Evolutionary conservation across 2,888 invertebrate species (phyloP), one percentile per base, ranked within the genome.

Genomic region (Alloscopus bannaensis): DNA sequence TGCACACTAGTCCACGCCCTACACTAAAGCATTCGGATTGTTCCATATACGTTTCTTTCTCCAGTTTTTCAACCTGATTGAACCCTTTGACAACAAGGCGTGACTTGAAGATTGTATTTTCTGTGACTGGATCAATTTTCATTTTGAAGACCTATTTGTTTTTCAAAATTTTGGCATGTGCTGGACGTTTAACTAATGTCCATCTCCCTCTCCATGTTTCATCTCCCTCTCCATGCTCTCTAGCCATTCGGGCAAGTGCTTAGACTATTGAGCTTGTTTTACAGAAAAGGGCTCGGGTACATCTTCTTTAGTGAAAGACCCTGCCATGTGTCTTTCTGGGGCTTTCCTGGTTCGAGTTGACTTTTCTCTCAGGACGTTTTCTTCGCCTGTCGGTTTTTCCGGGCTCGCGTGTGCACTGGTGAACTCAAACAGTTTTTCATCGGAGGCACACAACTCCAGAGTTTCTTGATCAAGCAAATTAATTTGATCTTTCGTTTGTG

Each of bases 41-140:
- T 31, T 85, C 75, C 87, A 87, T 87, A 55, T 86, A 87, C 16
- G 88, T 86, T 6, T 66, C 50, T 11, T 47, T 18, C 16, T 47
- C 50, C 18, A 11, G 4, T 4, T 18, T 47, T 65, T 65, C 22
- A 13, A 45, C 16, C 29, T 65, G 26, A 16, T 22, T 4, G 26
- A 22, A 45, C 45, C 65, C 65, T 18, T 45, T 65, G 3, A 45
- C 65, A 40, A 45, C 47, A 3, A 65, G 45, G 13, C 65, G 42
- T 22, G 65, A 22, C 16, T 42, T 45, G 24, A 45, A 28, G 13
- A n/a, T 36, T 20, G 28, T 40, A 13, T 26, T 16, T 8, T 28
- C 52, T 3, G n/a, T 31, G 3, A 4, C 52, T n/a, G n/a, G 20
- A 50, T 28, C 18, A 6, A 26, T 28, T 36, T 62, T 62, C 11